Evolutionary conservation across 2,113 vertebrate genomes (phyloP).

Genomic region (Cariama cristata): DNA sequence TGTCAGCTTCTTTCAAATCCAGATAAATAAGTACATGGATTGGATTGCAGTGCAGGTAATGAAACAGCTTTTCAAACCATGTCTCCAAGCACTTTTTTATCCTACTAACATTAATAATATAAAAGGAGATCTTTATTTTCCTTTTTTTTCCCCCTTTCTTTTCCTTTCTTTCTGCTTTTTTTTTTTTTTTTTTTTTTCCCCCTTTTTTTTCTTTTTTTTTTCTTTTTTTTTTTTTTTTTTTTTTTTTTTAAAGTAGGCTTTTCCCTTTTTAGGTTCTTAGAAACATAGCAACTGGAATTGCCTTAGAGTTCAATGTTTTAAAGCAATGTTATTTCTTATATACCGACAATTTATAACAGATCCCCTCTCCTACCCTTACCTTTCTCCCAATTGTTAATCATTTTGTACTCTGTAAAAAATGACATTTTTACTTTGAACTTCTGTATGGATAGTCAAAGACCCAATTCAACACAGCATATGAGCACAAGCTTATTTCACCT

Average conservation of each 20-base stretch:
- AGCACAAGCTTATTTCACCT: neutral
- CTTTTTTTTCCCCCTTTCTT: neutral
- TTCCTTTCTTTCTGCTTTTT: too few relatives aligned
- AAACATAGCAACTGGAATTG: neutral
- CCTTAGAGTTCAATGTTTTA: neutral
- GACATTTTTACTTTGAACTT: neutral
- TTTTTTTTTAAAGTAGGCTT: neutral
- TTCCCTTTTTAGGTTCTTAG: neutral
- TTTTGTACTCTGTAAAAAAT: neutral
- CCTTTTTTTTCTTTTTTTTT: too few relatives aligned
- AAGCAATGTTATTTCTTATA: neutral
- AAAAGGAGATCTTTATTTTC: neutral
- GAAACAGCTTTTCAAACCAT: neutral
- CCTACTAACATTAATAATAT: neutral
- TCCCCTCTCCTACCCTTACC: neutral
- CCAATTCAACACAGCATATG: neutral
- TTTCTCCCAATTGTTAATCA: neutral
- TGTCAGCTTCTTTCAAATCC: conserved; percentile 26
- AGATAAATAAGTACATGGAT: neutral
- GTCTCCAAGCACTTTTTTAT: neutral
- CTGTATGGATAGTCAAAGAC: neutral
- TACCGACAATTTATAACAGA: neutral
- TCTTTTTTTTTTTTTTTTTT: neutral
- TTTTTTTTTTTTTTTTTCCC: too few relatives aligned
- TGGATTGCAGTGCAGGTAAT: neutral